Percentiles rank a stretch among this genome's conserved stretches.
Evolutionary conservation across 2,797 vertebrate genomes (phyloP).

Genomic region (Odontamblyopus rebecca): DNA sequence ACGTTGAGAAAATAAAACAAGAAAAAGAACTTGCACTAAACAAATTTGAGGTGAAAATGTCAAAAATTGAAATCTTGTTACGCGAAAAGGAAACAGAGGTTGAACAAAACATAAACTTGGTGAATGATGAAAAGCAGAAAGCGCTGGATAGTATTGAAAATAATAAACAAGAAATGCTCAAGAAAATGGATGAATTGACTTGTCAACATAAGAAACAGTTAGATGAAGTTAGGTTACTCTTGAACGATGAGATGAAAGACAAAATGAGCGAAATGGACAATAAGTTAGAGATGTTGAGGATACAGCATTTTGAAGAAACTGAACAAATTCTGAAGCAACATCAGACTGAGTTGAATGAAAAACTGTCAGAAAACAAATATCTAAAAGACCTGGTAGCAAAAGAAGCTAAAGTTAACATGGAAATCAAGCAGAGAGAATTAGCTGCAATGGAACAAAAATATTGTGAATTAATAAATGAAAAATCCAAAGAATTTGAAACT

Average conservation of each 20-base stretch:
- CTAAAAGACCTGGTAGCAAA: constrained; percentile 32
- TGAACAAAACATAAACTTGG: constrained; percentile 26
- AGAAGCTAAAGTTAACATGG: constrained; percentile 23
- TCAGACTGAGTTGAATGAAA: constrained; percentile 23
- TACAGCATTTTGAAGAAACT: constrained; percentile 40
- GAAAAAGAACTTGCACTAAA: constrained; percentile 23
- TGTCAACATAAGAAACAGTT: constrained; percentile 31
- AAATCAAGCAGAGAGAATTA: constrained; percentile 30
- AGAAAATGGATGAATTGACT: constrained; percentile 33
- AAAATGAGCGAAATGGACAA: constrained; percentile 39
- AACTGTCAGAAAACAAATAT: constrained; percentile 18
- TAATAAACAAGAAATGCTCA: constrained; percentile 40
- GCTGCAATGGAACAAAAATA: constrained; percentile 23
- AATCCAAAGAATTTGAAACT: constrained; percentile 29
- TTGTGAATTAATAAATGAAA: neutral
- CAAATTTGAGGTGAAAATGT: constrained; percentile 33
- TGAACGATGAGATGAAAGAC: constrained; percentile 40
- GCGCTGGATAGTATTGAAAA: constrained; percentile 24
- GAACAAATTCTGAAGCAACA: constrained; percentile 30
- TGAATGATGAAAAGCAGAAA: constrained; percentile 44
- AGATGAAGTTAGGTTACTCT: constrained; percentile 30
- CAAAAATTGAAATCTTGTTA: constrained; percentile 35
- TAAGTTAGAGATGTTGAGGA: constrained; percentile 24
- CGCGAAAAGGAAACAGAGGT: constrained; percentile 47
- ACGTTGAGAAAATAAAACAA: constrained; percentile 34